Evolutionary conservation across 1,140 invertebrate genomes (phyloP).

Genomic region (Oncopodura yosiiana): DNA sequence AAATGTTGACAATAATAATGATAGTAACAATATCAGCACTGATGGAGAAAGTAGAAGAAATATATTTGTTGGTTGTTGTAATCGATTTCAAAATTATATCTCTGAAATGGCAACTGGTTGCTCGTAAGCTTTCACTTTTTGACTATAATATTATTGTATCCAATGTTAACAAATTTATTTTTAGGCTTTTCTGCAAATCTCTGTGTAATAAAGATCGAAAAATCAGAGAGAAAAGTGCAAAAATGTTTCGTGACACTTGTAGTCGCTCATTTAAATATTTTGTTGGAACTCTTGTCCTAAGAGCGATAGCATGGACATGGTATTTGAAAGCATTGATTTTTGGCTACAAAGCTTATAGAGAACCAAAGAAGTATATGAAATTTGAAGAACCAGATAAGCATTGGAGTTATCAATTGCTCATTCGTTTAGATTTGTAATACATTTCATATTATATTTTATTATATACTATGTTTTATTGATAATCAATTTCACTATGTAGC

Average conservation of each 20-base stretch:
- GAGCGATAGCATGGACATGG: slow-evolving; percentile 27
- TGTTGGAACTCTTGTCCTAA: slow-evolving; percentile 27
- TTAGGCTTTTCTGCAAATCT: slow-evolving; percentile 6
- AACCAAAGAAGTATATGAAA: slow-evolving; percentile 26
- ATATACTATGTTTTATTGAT: too few relatives aligned
- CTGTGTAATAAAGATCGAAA: slow-evolving; percentile 6
- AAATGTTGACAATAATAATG: too few relatives aligned
- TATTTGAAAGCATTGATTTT: slow-evolving; percentile 30
- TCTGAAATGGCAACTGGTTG: too few relatives aligned
- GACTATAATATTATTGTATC: too few relatives aligned
- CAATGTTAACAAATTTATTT: too few relatives aligned
- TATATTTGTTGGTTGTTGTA: too few relatives aligned
- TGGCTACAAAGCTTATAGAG: slow-evolving; percentile 19
- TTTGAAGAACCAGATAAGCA: slow-evolving; percentile 25
- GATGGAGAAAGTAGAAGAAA: too few relatives aligned
- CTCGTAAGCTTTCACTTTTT: too few relatives aligned
- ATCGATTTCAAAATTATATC: too few relatives aligned
- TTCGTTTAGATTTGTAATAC: slow-evolving; percentile 27
- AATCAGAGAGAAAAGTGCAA: slow-evolving; percentile 9
- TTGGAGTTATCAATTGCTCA: slow-evolving; percentile 27
- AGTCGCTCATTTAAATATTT: slow-evolving; percentile 19
- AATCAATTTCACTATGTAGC: too few relatives aligned
- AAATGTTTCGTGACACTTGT: not conserved
- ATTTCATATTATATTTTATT: too few relatives aligned
- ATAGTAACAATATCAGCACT: too few relatives aligned